Percentiles rank a stretch among this genome's conserved stretches.
These are phyloP conservation scores for Thyatira batis DNA, from an alignment of 2,888 invertebrate genomes.

Conservation along the genomic window DNA sequence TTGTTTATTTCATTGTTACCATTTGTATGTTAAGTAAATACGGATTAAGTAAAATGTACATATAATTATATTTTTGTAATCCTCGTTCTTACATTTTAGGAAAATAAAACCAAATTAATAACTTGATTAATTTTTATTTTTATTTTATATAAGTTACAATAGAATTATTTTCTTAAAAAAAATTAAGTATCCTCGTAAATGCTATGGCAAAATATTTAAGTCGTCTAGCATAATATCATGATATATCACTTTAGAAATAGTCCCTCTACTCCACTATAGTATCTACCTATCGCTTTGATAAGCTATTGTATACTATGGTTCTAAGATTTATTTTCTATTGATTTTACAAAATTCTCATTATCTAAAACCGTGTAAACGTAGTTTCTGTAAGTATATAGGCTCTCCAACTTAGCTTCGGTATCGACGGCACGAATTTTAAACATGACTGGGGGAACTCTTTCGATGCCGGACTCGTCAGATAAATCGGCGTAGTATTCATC, in stretches of 20 bases:
- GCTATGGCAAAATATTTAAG: too few species aligned
- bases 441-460: slow-evolving; percentile 70
- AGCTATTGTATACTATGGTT: slow-evolving; percentile 13
- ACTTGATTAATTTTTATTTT: too few species aligned
- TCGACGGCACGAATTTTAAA: slow-evolving; percentile 62
- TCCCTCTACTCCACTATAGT: neutral
- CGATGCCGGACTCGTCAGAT: slow-evolving; percentile 65
- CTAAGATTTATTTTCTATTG: slow-evolving; percentile 29
- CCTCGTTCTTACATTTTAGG: too few species aligned
- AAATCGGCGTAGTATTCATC: slow-evolving; percentile 66
- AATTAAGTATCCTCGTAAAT: too few species aligned
- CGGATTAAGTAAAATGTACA: slow-evolving; percentile 1
- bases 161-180: too few species aligned
- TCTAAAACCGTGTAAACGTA: slow-evolving; percentile 64
- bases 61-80: neutral
- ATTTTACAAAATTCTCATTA: slow-evolving; percentile 53
- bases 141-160: too few species aligned
- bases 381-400: slow-evolving; percentile 65
- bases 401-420: slow-evolving; percentile 54
- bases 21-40: neutral
- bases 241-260: too few species aligned
- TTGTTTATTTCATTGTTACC: neutral
- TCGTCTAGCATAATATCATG: too few species aligned
- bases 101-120: neutral
- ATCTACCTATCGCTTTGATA: neutral